phyloP scores from a whole-genome alignment of 2,888 invertebrate genomes.

The Bembecia ichneumoniformis region DNA sequence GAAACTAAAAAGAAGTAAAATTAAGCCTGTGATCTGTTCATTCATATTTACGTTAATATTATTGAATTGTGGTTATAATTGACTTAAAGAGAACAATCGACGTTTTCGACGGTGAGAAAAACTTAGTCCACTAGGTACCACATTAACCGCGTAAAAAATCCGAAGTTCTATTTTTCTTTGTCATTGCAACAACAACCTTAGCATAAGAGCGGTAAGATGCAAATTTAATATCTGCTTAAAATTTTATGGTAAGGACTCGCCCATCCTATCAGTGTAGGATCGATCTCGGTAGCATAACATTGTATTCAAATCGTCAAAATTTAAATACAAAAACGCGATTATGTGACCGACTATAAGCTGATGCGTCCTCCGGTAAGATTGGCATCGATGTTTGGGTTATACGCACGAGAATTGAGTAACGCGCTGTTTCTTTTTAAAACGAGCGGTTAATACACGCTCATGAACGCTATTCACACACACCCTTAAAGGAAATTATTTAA shows the following conservation, averaged over 20 bases:
- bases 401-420: conserved; percentile 28
- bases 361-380: conserved; percentile 48
- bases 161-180: too few relatives aligned
- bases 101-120: conserved; percentile 43
- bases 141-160: too few relatives aligned
- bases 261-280: conserved; percentile 44
- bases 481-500: too few relatives aligned
- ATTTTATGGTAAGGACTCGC: conserved; percentile 29
- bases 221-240: too few relatives aligned
- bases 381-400: conserved; percentile 33
- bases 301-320: conserved; percentile 68
- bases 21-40: too few relatives aligned
- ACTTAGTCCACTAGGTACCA: conserved; percentile 18
- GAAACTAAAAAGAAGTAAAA: too few relatives aligned
- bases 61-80: conserved; percentile 12
- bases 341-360: conserved; percentile 60
- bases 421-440: too few relatives aligned
- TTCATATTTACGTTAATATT: neutral
- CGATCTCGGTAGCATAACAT: conserved; percentile 59
- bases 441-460: too few relatives aligned
- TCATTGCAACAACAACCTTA: too few relatives aligned
- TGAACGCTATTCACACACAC: too few relatives aligned
- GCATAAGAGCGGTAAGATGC: too few relatives aligned
- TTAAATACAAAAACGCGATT: conserved; percentile 71
- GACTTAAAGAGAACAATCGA: conserved; percentile 36